Conservation (phyloP, 64 coral and sea anemone species). For the Trachythela sp. region DNA sequence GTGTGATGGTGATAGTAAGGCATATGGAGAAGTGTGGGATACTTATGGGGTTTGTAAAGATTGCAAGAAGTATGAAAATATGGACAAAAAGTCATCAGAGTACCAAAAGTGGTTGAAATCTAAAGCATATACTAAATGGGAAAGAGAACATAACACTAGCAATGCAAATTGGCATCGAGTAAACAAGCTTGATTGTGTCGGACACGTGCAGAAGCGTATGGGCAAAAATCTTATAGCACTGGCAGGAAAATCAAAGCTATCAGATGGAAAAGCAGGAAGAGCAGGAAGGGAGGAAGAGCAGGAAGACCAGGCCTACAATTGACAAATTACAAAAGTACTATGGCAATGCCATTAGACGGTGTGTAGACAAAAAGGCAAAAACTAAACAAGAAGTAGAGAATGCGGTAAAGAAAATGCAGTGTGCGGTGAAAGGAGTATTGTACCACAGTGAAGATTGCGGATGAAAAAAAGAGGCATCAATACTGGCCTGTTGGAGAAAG, state of each 20-base stretch:
- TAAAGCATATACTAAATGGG: background rate
- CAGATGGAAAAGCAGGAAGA: conserved; percentile 39
- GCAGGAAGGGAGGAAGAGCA: conserved; percentile 2
- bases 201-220: conserved; percentile 42
- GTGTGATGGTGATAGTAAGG: too few species aligned
- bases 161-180: too few species aligned
- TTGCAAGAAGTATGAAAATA: conserved; percentile 45
- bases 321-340: too few species aligned
- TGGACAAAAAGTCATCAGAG: background rate
- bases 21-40: too few species aligned
- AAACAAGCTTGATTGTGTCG: too few species aligned
- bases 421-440: too few species aligned
- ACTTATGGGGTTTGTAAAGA: conserved; percentile 31
- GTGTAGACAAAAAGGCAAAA: too few species aligned
- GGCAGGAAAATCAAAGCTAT: background rate
- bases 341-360: too few species aligned
- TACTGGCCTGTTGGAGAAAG: conserved; percentile 23
- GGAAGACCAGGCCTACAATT: conserved; percentile 23
- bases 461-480: conserved; percentile 42
- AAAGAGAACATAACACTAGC: conserved; percentile 9
- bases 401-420: too few species aligned
- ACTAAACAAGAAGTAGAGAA: too few species aligned
- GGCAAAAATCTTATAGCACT: conserved; percentile 35
- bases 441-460: background rate
- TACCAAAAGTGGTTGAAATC: conserved; percentile 20